These are phyloP conservation scores for Platerodrilus igneus DNA, from an alignment of 2,888 invertebrate genomes.

Conservation along the genomic window DNA sequence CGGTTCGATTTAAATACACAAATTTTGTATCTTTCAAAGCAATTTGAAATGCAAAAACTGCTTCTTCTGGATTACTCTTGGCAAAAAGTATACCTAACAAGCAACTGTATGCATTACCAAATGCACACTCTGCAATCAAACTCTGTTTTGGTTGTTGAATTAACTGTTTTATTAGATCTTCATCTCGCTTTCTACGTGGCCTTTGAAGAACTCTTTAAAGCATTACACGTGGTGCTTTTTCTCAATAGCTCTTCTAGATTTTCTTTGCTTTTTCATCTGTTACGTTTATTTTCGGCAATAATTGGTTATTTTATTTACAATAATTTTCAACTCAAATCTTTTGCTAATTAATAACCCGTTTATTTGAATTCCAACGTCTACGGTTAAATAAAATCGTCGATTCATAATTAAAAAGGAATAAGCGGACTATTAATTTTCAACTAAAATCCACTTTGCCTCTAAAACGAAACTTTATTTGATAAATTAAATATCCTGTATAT, in stretches of 20 bases:
- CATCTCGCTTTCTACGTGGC: conserved; percentile 50
- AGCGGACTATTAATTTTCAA: no score
- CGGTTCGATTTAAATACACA: conserved; percentile 58
- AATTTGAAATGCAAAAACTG: conserved; percentile 48
- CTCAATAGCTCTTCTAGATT: conserved; percentile 60
- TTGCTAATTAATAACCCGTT: no score
- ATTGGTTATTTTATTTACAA: no score
- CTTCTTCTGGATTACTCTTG: conserved; percentile 49
- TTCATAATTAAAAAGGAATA: no score
- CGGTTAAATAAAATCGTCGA: no score
- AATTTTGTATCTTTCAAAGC: conserved; percentile 51
- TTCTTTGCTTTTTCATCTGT: conserved; percentile 57
- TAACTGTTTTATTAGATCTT: conserved; percentile 46
- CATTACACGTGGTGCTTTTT: conserved; percentile 51
- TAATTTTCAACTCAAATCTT: no score
- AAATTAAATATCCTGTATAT: no score
- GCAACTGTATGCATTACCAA: conserved; percentile 56
- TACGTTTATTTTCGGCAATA: no score
- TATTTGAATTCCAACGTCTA: no score
- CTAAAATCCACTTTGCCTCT: no score
- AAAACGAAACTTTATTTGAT: no score
- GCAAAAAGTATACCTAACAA: conserved; percentile 51
- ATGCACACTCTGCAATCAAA: conserved; percentile 52
- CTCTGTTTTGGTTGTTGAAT: conserved; percentile 47
- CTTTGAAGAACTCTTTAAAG: conserved; percentile 55